These are phyloP conservation scores for Bolinopsis microptera DNA, from an alignment of 37 sponge, comb jelly and placozoan species.

Conservation along the genomic window DNA sequence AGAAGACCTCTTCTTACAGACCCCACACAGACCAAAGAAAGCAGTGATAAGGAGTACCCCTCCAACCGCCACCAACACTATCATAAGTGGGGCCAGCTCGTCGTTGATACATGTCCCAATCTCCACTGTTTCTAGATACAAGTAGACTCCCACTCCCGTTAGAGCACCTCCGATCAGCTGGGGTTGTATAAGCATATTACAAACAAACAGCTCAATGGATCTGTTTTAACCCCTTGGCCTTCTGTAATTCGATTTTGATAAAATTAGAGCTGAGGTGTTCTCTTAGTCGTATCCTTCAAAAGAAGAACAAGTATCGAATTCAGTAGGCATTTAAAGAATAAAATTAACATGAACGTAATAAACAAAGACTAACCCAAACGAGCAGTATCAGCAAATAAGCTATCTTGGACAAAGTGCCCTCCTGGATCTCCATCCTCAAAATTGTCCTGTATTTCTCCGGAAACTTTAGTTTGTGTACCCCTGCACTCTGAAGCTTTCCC, in stretches of 20 bases:
- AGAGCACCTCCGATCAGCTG: conserved; percentile 25
- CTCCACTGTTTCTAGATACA: background rate
- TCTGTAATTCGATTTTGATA: too few species aligned
- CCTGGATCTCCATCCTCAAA: background rate
- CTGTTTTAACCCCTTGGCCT: too few species aligned
- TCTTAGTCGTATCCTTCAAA: too few species aligned
- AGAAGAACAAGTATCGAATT: too few species aligned
- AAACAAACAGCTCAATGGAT: too few species aligned
- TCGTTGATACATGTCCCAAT: conserved; percentile 23
- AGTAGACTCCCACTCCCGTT: conserved; percentile 4
- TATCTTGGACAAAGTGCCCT: background rate
- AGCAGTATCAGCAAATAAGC: background rate
- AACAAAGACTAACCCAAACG: background rate
- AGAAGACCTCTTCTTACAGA: background rate
- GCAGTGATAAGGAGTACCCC: conserved; percentile 19
- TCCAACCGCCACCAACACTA: conserved; percentile 1
- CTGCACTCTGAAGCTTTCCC: too few species aligned
- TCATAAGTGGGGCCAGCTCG: conserved; percentile 15
- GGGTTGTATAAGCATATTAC: too few species aligned
- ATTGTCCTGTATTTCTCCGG: too few species aligned
- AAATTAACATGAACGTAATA: too few species aligned
- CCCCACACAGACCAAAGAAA: background rate
- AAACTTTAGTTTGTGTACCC: too few species aligned
- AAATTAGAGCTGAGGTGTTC: too few species aligned
- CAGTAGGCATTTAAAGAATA: too few species aligned